Conservation (phyloP, 2,888 invertebrate species). For the Meiosimyza decipiens region DNA sequence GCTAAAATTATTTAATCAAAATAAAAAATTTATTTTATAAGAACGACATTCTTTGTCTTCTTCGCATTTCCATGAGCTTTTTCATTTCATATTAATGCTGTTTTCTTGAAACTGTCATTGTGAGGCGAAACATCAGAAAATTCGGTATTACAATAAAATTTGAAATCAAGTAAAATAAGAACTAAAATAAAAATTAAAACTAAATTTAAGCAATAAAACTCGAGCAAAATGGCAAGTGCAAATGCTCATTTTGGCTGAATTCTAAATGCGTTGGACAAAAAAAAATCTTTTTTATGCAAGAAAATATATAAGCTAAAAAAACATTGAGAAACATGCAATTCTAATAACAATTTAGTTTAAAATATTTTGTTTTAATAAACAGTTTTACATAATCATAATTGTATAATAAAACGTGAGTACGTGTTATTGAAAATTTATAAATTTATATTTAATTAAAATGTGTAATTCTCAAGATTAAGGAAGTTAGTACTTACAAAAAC, state of each 20-base stretch:
- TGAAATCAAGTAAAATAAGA: constrained; percentile 51
- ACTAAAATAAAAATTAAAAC: constrained; percentile 56
- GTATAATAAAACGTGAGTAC: constrained; percentile 23
- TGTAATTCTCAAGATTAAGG: constrained; percentile 13
- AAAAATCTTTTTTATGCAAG: constrained; percentile 45
- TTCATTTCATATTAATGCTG: constrained; percentile 37
- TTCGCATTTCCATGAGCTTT: constrained; percentile 24
- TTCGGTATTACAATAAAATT: constrained; percentile 66
- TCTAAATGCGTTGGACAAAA: constrained; percentile 38
- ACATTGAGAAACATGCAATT: constrained; percentile 68
- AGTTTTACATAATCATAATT: constrained; percentile 26
- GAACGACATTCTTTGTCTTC: constrained; percentile 37
- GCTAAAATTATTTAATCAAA: constrained; percentile 35
- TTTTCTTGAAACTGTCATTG: constrained; percentile 46
- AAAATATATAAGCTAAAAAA: constrained; percentile 49
- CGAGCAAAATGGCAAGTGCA: constrained; percentile 9
- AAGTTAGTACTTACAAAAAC: constrained; percentile 24
- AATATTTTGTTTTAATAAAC: constrained; percentile 32
- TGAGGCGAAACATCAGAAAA: constrained; percentile 68
- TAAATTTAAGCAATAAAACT: constrained; percentile 46
- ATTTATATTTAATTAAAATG: constrained; percentile 6
- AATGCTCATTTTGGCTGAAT: not conserved
- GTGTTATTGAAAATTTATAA: constrained; percentile 10
- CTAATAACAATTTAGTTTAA: constrained; percentile 32
- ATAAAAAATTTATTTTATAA: constrained; percentile 27